These are phyloP conservation scores for Erythrocebus patas DNA, from an alignment of 2,113 vertebrate species.

Conservation along the genomic window DNA sequence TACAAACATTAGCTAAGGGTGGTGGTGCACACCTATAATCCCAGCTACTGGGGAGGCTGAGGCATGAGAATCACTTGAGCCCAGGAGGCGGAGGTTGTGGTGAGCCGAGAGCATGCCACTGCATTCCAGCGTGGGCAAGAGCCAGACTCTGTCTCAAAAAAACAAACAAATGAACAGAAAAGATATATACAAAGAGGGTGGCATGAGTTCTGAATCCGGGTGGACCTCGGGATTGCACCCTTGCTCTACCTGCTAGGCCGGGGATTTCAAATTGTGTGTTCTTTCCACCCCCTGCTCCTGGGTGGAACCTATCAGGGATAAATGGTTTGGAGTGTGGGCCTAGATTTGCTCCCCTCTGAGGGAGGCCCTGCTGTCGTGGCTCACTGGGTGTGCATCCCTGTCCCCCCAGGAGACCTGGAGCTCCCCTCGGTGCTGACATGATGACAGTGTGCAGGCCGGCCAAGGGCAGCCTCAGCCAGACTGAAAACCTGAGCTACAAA, in stretches of 20 bases:
- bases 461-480: constrained; percentile 86
- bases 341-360: neutral
- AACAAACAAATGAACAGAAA: too few species aligned
- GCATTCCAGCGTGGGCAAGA: too few species aligned
- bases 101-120: too few species aligned
- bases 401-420: constrained; percentile 77
- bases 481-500: constrained; percentile 87
- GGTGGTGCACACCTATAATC: too few species aligned
- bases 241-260: too few species aligned
- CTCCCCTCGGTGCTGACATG: constrained; percentile 90
- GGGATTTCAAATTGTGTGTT: neutral
- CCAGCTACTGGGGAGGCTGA: too few species aligned
- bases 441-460: constrained; percentile 90
- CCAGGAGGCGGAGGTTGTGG: too few species aligned
- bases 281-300: too few species aligned
- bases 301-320: neutral
- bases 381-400: neutral
- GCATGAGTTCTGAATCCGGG: neutral
- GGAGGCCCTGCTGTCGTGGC: neutral
- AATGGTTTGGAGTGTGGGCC: neutral
- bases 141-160: too few species aligned
- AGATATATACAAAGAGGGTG: neutral
- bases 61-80: too few species aligned
- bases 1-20: too few species aligned
- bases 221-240: neutral